Percentiles rank a stretch among this genome's conserved stretches.
Conservation (phyloP, 2,888 invertebrate species). For the Galerucella calmariensis region DNA sequence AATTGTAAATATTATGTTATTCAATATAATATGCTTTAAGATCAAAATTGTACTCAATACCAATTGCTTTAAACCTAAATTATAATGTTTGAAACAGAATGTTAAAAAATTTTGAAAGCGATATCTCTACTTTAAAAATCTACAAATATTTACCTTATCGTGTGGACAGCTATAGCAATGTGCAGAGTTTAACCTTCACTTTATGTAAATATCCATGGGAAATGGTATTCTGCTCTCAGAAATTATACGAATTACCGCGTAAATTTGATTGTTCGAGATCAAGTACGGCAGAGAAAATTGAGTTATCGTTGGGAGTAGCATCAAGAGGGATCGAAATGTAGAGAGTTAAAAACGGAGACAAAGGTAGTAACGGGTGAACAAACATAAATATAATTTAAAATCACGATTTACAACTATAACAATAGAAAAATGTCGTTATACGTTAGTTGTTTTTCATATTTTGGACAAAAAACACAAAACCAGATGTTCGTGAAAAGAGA, state of each 20-base stretch:
- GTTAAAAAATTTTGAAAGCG: too few relatives aligned
- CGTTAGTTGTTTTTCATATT: too few relatives aligned
- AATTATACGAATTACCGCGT: conserved; percentile 32
- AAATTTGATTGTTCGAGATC: conserved; percentile 35
- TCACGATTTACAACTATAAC: too few relatives aligned
- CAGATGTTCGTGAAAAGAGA: too few relatives aligned
- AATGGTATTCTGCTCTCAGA: conserved; percentile 25
- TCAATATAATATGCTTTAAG: too few relatives aligned
- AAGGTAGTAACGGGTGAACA: not conserved
- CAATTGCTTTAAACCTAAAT: too few relatives aligned
- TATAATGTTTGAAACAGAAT: too few relatives aligned
- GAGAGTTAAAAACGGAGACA: conserved; percentile 6
- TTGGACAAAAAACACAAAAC: too few relatives aligned
- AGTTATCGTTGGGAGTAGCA: conserved; percentile 22
- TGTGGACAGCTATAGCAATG: conserved; percentile 18
- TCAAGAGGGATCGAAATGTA: not conserved
- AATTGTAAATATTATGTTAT: too few relatives aligned
- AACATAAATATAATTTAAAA: too few relatives aligned
- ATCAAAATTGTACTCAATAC: too few relatives aligned
- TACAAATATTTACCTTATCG: conserved; percentile 6
- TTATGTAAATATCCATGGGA: conserved; percentile 32
- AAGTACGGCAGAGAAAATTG: conserved; percentile 33
- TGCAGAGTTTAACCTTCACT: conserved; percentile 20
- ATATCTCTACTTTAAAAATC: too few relatives aligned
- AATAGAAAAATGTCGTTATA: not conserved